Evolutionary conservation across 2,888 invertebrate species (phyloP), one percentile per base, ranked within the genome.

Genomic region (Phania funesta): DNA sequence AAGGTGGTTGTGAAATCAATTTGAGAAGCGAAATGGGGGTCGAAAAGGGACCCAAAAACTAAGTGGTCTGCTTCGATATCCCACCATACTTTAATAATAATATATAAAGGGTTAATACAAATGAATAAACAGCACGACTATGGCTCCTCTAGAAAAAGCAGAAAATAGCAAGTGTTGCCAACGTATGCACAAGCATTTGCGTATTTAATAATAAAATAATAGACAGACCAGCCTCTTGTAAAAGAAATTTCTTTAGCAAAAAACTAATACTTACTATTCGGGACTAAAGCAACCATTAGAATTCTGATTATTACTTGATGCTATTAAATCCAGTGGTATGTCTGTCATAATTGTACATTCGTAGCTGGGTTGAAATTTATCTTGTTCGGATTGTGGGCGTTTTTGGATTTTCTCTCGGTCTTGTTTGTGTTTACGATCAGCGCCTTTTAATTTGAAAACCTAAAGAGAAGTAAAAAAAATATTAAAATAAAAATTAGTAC

Each of bases 371-470:
- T 98, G 98, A 91, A 95, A 98, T 90, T 98, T 98, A 85, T 98
- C 97, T 86, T 96, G 94, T 90, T 97, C 97, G 1, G 94, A 92
- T 16, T 94, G 92, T 4, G 97, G 95, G 65, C 97, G 93, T 81
- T 97, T 95, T 90, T 96, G 94, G 87, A 99, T 96, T 91, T 98
- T 98, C 90, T 98, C 98, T 0, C 97, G 92, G 91, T 99, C 99
- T 88, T 98, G 98, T 89, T 99, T 98, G 90, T 98, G 98, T 88
- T 99, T 99, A 60, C 99, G 93, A 90, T 99, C 98, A 0, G 98
- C 99, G 3, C 99, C 98, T 90, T 99, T 99, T 79, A 98, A 92
- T 92, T 98, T 95, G 89, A 96, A 96, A 46, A 95, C 93, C 93
- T 93, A 80, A 18, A 65, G 32, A 81, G 1, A 13, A 9, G 3